These are phyloP conservation scores for Cephalotes varians DNA, from an alignment of 2,888 invertebrate genomes.

Conservation along the genomic window DNA sequence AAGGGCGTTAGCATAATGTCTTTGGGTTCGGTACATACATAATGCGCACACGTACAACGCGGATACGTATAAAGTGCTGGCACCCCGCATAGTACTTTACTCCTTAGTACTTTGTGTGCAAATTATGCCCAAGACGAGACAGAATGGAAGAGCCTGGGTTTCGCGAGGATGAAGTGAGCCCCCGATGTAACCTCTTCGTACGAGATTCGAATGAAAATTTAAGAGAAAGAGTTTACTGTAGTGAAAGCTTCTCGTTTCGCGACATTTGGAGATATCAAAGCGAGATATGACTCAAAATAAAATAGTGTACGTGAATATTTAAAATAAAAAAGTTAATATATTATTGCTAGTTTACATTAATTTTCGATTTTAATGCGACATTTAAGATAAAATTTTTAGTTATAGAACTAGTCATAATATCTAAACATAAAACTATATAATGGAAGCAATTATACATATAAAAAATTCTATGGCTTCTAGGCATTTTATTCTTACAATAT, in stretches of 20 bases:
- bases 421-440: background rate
- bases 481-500: conserved; percentile 30
- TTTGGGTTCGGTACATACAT: conserved; percentile 71
- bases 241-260: background rate
- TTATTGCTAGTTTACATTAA: background rate
- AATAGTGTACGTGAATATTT: background rate
- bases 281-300: conserved; percentile 10
- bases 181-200: conserved; percentile 67
- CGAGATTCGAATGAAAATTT: conserved; percentile 75
- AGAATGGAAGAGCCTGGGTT: conserved; percentile 73
- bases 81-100: conserved; percentile 67
- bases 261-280: background rate
- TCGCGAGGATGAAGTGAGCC: conserved; percentile 77
- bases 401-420: background rate
- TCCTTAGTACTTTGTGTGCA: conserved; percentile 84
- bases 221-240: conserved; percentile 66
- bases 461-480: background rate
- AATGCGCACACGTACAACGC: conserved; percentile 66
- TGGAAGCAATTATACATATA: background rate
- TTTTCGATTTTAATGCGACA: background rate
- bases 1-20: conserved; percentile 81
- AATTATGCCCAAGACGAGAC: conserved; percentile 82
- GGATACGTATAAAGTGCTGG: conserved; percentile 53
- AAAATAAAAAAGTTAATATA: background rate
- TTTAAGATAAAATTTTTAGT: background rate